Evolutionary conservation across 2,113 vertebrate genomes (phyloP), one percentile per base, ranked within the genome.

Genomic region (Cacatua alba): DNA sequence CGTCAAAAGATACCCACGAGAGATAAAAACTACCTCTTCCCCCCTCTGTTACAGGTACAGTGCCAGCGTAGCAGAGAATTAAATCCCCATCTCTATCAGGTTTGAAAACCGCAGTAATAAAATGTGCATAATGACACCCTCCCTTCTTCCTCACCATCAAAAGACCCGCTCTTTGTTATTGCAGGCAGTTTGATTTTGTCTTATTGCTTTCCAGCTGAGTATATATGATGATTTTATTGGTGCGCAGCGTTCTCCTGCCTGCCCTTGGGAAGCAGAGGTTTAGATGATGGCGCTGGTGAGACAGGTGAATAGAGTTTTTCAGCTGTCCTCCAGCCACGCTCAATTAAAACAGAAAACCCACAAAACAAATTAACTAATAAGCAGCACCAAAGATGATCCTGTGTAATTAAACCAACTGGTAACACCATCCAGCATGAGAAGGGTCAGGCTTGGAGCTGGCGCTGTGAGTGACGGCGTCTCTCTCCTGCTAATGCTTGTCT

Each of bases 161-260:
- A 95, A 82, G 74, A 15, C 77, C 91, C 17, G 0, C 68, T 64
- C 77, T 94, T 78, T 82, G 88, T 88, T 91, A 86, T 86, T 94
- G 81, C 86, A 96, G 83, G 83, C 94, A 75, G 74, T 89, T 92
- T 85, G 95, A 92, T 91, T 94, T 83, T 84, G 88, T 83, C 88
- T 91, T 86, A 75, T 76, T 19, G 0, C 83, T 89, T 87, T 90
- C 95, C 80, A 89, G 94, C 94, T 89, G 88, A 89, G 88, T 2
- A 1, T 2, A 1, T 52, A 65, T 84, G 80, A 95, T 89, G 80
- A 65, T 96, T 93, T 96, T 94, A 82, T 91, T 84, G 92, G 80
- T 84, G 77, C 7, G 3, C 51, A 20, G 51, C 16, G 51, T 60
- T 75, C n/a, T 44, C 76, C 29, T 57, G 82, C 64, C 46, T 75